Base-by-base conservation (phyloP, 37 sponge, comb jelly and placozoan genomes). In the Crambe crambe region DNA sequence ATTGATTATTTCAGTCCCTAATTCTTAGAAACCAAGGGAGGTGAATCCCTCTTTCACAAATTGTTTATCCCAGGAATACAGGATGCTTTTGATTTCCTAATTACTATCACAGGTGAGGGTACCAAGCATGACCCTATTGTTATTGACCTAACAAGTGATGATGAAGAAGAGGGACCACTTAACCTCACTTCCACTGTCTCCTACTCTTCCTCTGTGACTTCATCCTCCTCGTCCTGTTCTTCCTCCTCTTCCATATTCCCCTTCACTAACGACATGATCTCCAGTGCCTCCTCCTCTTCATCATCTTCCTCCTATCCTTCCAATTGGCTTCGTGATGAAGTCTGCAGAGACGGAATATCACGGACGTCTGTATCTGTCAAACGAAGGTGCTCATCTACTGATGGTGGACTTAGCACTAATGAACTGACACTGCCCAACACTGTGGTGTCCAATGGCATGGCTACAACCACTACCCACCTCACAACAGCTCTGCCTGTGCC, bases 141-240 rank as follows among this genome's bases (percentile, higher is more conserved):
- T 25, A 88, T 88, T 41, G 89, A 88, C 74, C 61, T 89, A 26
- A 83, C 89, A 5, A 20, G 32, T 47, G 78, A 73, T 56, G 68
- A 68, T 59, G 83, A 82, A 42, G 84, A 89, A 59, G 83, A 72
- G 2, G 58, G 30, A 65, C 35, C 27, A 1, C 31, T 30, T 31
- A 31, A 18, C 10, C 15, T 31, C 35, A 31, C 66, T 32, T 31
- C 3, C 30, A 34, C 66, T 47, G 1, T 8, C 0, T 23, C 30
- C 15, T 0, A 22, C 0, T 17, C 40, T 0, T 22, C 54, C 15
- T 0, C 42, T 2, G 2, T 47, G 10, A 51, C 47, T 47, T 3
- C 41, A 0, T 12, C 3, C n/a, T 21, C 1, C 31, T 18, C 73
- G 2, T 44, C 51, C 31, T 15, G 26, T n/a, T 39, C 74, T 54